Conservation (phyloP, 2,113 vertebrate genomes). For the Gracilinanus agilis region DNA sequence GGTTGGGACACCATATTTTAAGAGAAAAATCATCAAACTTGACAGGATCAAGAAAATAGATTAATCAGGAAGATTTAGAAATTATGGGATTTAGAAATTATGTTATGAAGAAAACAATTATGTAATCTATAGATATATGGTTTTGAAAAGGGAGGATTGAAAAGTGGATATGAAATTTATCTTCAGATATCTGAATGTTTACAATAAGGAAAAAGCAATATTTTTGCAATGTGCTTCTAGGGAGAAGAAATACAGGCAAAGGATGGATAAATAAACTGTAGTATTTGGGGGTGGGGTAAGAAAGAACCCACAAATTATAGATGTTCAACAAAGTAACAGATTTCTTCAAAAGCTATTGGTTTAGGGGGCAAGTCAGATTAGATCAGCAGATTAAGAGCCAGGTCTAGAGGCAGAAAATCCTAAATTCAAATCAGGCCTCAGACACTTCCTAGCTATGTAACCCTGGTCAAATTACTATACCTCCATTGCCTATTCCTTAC, state of each 20-base stretch:
- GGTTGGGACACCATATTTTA: neutral
- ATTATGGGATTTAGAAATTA: neutral
- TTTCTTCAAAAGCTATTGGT: neutral
- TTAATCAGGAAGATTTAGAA: neutral
- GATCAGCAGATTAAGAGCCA: too few species aligned
- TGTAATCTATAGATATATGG: neutral
- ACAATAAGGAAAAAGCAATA: too few species aligned
- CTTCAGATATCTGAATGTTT: neutral
- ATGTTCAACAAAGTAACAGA: neutral
- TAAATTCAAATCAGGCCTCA: too few species aligned
- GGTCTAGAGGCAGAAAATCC: too few species aligned
- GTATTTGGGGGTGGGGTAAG: neutral
- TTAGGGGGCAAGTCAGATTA: too few species aligned
- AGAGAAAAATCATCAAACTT: neutral
- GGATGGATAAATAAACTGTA: neutral
- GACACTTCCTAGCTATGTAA: too few species aligned
- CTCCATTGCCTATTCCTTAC: too few species aligned
- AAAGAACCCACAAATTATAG: neutral
- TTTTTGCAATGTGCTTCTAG: neutral
- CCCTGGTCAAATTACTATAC: too few species aligned
- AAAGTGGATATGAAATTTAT: neutral
- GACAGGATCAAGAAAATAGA: neutral
- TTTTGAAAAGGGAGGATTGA: neutral
- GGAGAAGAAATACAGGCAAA: neutral
- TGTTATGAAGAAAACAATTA: neutral